These are phyloP conservation scores for Sarcophaga carnaria DNA, from an alignment of 2,888 invertebrate genomes.

Conservation along the genomic window DNA sequence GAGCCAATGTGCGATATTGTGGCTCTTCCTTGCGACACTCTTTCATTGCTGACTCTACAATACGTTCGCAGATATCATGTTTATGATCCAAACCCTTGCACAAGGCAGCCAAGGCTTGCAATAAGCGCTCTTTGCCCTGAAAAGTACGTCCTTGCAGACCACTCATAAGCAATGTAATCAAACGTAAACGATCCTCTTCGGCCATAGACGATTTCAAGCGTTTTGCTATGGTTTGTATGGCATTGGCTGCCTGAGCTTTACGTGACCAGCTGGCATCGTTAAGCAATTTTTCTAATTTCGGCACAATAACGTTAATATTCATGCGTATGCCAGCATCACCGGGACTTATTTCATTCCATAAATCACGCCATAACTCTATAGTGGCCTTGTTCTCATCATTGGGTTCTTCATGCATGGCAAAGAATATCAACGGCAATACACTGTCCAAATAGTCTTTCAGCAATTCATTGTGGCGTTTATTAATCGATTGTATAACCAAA, in stretches of 20 bases:
- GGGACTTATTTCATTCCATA: constrained; percentile 95
- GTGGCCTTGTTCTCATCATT: constrained; percentile 84
- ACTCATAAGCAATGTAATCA: constrained; percentile 86
- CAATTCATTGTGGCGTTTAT: constrained; percentile 91
- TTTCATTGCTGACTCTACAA: constrained; percentile 88
- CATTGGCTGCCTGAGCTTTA: constrained; percentile 93
- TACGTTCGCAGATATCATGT: constrained; percentile 82
- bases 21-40: constrained; percentile 92
- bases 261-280: constrained; percentile 93
- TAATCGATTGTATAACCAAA: constrained; percentile 89
- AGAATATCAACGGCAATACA: constrained; percentile 91
- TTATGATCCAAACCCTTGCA: constrained; percentile 84
- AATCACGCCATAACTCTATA: constrained; percentile 91
- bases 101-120: constrained; percentile 89
- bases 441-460: constrained; percentile 89
- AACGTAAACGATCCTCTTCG: constrained; percentile 84
- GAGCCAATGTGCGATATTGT: constrained; percentile 88
- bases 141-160: constrained; percentile 93
- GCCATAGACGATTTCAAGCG: constrained; percentile 86
- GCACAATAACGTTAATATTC: constrained; percentile 88
- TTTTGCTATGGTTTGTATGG: constrained; percentile 90
- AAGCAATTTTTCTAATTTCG: constrained; percentile 87
- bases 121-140: constrained; percentile 92
- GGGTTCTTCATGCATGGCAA: constrained; percentile 94
- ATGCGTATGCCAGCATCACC: constrained; percentile 92